Conservation (phyloP, 2,797 vertebrate species). For the Pterois miles region DNA sequence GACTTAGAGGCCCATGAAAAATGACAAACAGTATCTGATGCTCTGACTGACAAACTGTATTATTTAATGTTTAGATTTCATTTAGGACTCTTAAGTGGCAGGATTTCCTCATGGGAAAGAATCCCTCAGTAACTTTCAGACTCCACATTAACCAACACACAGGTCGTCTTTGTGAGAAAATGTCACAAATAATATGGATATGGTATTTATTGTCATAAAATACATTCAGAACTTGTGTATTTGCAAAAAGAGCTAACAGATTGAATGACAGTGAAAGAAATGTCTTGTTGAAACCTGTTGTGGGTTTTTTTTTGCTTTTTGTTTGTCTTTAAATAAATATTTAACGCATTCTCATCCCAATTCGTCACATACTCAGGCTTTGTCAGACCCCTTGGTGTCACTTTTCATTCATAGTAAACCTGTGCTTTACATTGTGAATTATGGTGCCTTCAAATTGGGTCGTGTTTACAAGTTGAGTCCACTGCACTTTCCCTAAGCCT, state of each 20-base stretch:
- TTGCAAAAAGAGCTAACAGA: neutral
- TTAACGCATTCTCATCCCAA: no score
- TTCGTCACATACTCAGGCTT: no score
- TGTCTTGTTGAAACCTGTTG: neutral
- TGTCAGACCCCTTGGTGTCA: no score
- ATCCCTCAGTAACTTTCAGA: neutral
- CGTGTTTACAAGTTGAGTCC: no score
- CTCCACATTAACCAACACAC: neutral
- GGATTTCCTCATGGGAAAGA: neutral
- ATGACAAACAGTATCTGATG: neutral
- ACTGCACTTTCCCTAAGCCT: no score
- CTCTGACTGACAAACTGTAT: neutral
- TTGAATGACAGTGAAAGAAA: neutral
- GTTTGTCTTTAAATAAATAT: neutral
- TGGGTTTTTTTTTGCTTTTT: no score
- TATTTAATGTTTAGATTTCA: neutral
- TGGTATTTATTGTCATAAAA: neutral
- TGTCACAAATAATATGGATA: neutral
- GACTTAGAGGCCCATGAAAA: neutral
- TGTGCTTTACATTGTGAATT: no score
- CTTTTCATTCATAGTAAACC: no score
- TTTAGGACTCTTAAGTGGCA: neutral
- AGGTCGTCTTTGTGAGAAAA: neutral
- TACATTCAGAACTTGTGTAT: neutral
- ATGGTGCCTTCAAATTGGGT: no score